Percentiles rank a stretch among this genome's conserved stretches.
phyloP scores from a whole-genome alignment of 2,797 vertebrate genomes.

The Lemur catta region DNA sequence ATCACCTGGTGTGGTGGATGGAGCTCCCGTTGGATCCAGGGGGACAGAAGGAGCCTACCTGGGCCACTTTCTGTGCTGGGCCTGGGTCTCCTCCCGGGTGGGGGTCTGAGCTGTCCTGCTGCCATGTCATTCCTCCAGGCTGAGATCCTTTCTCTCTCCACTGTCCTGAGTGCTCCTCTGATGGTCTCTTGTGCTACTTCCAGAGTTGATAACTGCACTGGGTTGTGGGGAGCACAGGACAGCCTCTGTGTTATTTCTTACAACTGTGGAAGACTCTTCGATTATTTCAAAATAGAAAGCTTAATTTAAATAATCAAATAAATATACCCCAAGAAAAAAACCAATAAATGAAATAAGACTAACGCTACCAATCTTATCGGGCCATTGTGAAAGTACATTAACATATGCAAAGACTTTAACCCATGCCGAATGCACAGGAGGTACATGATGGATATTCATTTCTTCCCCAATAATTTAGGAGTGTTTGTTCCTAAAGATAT shows the following conservation, averaged over 20 bases:
- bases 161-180: no score
- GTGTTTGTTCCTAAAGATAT: neutral
- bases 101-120: neutral
- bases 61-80: neutral
- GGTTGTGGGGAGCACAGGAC: neutral
- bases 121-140: accelerated
- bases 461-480: neutral
- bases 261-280: neutral
- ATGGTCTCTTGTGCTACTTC: neutral
- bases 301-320: neutral
- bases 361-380: neutral
- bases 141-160: neutral
- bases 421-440: accelerated
- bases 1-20: neutral
- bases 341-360: neutral
- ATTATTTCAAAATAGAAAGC: neutral
- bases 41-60: neutral
- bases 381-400: neutral
- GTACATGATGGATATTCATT: neutral
- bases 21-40: neutral
- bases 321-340: neutral
- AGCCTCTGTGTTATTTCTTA: neutral
- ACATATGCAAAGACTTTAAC: neutral
- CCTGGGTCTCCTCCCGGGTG: neutral
- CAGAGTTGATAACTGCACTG: neutral